Base-by-base conservation (phyloP, 2,113 vertebrate species). In the Xyliphius kryptos region DNA sequence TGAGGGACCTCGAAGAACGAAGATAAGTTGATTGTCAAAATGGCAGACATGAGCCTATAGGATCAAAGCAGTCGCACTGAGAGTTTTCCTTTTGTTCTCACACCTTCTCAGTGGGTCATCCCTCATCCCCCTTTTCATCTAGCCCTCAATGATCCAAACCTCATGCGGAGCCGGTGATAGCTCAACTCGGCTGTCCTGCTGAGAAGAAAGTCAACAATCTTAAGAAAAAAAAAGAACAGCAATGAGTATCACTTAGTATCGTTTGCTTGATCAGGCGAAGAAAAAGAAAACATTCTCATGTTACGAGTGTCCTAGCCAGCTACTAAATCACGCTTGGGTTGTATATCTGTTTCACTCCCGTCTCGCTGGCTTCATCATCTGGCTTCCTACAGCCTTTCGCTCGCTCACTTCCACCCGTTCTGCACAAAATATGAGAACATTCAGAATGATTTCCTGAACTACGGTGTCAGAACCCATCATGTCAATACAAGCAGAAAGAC, bases 81-180 rank as follows among this genome's bases (percentile, higher is more conserved):
- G 62, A 66, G 62, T 55, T 68, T 68, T 54, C 61, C 73, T 75
- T 71, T 71, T 71, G 69, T 66, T 71, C 63, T 75, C 58, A 66
- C 73, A 71, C 73, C 62, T 71, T 71, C 69, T 57, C 69, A 66
- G 66, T 71, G 21, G 57, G 66, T 46, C 60, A 52, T 67, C 53
- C 50, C 53, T 60, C 54, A n/a, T 44, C 36, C 14, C 17, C 61
- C 64, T 74, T 74, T 74, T 68, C 60, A 71, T 70, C 68, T 74
- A n/a, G 22, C 46, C 17, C 40, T 59, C 53, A 51, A 22, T 53
- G 60, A 37, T 56, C 59, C 48, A 63, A 73, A 61, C 51, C 52
- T 66, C 66, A 69, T n/a, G n/a, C n/a, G n/a, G n/a, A n/a, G n/a
- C n/a, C n/a, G n/a, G n/a, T n/a, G n/a, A n/a, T n/a, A 66, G 67